These are phyloP conservation scores for Stomatorhinus walkeri DNA, from an alignment of 2,797 vertebrate species.

Conservation along the genomic window DNA sequence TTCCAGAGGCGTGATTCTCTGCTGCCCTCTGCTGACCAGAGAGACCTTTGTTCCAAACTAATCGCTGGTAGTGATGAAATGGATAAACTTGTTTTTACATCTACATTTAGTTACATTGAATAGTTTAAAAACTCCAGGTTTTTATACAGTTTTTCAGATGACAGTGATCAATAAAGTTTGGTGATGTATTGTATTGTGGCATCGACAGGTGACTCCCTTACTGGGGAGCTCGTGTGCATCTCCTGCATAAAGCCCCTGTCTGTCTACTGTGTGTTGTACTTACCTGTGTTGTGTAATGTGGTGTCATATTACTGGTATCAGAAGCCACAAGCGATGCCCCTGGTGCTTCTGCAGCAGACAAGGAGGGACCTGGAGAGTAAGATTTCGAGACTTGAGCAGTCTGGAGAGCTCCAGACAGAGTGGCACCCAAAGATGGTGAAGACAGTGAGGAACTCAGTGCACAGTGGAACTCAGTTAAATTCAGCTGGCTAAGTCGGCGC, in stretches of 20 bases:
- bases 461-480: too few species aligned
- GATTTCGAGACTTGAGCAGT: neutral
- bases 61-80: neutral
- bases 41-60: neutral
- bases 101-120: neutral
- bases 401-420: neutral
- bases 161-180: neutral
- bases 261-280: neutral
- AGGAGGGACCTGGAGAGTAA: neutral
- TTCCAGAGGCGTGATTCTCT: neutral
- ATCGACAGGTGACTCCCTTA: neutral
- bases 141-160: neutral
- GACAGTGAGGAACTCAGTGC: neutral
- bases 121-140: neutral
- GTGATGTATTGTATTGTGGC: neutral
- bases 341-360: neutral
- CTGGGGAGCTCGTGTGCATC: neutral
- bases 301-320: too few species aligned
- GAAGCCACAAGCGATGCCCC: neutral
- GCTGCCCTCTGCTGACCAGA: neutral
- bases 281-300: neutral
- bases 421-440: neutral
- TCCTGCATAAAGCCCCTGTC: neutral
- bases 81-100: neutral
- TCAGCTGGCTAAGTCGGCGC: too few species aligned